Conservation (phyloP, 2,113 vertebrate species). For the Trematocara zebra region DNA sequence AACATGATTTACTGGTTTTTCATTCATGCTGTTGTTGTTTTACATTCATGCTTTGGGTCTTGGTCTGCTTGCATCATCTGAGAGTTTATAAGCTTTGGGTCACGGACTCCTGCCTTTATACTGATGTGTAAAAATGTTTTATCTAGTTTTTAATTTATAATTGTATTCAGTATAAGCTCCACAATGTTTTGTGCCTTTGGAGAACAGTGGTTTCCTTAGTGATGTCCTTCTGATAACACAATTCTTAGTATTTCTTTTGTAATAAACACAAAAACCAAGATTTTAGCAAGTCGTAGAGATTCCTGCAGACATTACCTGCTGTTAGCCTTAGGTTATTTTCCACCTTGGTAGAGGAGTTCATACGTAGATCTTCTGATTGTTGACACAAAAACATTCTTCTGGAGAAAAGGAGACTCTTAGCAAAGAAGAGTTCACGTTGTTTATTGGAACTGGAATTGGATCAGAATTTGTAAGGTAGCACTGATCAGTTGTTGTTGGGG, state of each 20-base stretch:
- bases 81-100: background rate
- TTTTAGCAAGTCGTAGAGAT: background rate
- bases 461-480: background rate
- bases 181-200: background rate
- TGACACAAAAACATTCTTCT: background rate
- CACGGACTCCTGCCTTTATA: background rate
- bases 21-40: background rate
- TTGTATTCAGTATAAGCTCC: background rate
- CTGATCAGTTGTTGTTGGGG: background rate
- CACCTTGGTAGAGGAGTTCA: background rate
- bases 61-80: background rate
- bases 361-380: background rate
- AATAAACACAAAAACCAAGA: background rate
- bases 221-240: background rate
- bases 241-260: background rate
- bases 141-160: background rate
- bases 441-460: background rate
- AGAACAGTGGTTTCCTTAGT: background rate
- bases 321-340: background rate
- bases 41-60: background rate
- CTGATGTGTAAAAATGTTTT: background rate
- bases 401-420: background rate
- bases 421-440: background rate
- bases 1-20: background rate
- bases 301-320: background rate